These are phyloP conservation scores for Rotaria magnacalcarata DNA, from an alignment of 2,888 invertebrate species.

Conservation along the genomic window DNA sequence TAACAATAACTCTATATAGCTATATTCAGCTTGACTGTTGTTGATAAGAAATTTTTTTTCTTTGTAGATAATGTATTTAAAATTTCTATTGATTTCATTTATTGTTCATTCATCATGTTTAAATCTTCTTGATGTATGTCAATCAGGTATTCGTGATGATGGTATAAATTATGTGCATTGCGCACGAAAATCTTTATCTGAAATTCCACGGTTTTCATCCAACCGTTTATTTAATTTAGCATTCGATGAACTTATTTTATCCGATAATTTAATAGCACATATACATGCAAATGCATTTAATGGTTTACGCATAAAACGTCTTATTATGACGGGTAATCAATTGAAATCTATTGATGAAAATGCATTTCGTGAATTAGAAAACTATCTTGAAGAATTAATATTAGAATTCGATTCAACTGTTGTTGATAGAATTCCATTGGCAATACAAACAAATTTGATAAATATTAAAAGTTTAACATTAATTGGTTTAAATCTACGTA, in stretches of 20 bases:
- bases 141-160: constrained; percentile 46
- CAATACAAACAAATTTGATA: constrained; percentile 38
- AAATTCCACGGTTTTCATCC: constrained; percentile 41
- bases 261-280: constrained; percentile 42
- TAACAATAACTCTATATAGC: not conserved
- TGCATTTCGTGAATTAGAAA: constrained; percentile 42
- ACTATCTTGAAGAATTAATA: constrained; percentile 41
- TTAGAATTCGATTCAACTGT: constrained; percentile 36
- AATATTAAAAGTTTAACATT: constrained; percentile 32
- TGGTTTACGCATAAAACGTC: constrained; percentile 43
- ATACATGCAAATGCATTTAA: constrained; percentile 38
- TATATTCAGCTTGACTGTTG: no score
- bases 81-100: not conserved
- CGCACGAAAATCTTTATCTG: constrained; percentile 38
- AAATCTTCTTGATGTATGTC: constrained; percentile 40
- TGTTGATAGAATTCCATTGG: constrained; percentile 28
- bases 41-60: not conserved
- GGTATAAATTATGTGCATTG: constrained; percentile 46
- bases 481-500: not conserved
- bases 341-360: constrained; percentile 35
- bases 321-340: constrained; percentile 38
- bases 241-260: constrained; percentile 40
- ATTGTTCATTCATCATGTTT: not conserved
- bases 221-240: constrained; percentile 32
- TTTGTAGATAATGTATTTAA: constrained; percentile 7